These are phyloP conservation scores for Etheostoma cragini DNA, from an alignment of 2,113 vertebrate genomes.

Conservation along the genomic window DNA sequence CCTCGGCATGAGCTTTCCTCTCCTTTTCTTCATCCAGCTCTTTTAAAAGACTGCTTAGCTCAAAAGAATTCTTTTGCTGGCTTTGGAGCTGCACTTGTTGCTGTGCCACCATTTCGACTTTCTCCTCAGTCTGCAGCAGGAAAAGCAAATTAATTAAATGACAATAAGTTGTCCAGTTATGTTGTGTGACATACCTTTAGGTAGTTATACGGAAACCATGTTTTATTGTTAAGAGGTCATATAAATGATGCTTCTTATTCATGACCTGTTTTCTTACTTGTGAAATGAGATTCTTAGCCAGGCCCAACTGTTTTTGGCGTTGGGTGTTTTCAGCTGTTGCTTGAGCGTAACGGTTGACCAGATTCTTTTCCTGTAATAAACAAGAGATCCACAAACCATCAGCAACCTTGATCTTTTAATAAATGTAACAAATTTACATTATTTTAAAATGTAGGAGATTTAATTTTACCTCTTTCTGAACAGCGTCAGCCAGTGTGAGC, in stretches of 20 bases:
- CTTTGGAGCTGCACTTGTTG: constrained; percentile 82
- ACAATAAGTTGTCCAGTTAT: background rate
- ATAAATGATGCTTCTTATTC: background rate
- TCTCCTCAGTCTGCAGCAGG: constrained; percentile 87
- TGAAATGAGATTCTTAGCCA: constrained; percentile 86
- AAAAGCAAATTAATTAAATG: constrained; percentile 33
- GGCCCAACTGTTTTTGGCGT: constrained; percentile 88
- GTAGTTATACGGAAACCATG: background rate
- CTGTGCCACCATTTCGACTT: constrained; percentile 76
- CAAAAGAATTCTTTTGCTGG: constrained; percentile 59
- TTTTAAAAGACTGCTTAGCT: constrained; percentile 78
- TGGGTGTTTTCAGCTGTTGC: constrained; percentile 85
- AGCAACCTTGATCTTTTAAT: background rate
- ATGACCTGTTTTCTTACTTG: constrained; percentile 82
- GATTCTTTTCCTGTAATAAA: constrained; percentile 86
- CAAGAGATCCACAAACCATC: constrained; percentile 1
- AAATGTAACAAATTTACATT: background rate
- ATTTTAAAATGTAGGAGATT: background rate
- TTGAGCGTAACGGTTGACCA: constrained; percentile 86
- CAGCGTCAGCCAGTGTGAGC: constrained; percentile 85
- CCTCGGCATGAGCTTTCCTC: constrained; percentile 81
- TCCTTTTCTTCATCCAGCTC: constrained; percentile 88
- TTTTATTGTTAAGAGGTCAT: constrained; percentile 3
- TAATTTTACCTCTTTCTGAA: constrained; percentile 88
- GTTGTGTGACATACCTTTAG: background rate